A percentile compares a stretch with the other conserved stretches of the same genome.
Conservation (phyloP, 2,888 invertebrate genomes). For the Acrobasis suavella region DNA sequence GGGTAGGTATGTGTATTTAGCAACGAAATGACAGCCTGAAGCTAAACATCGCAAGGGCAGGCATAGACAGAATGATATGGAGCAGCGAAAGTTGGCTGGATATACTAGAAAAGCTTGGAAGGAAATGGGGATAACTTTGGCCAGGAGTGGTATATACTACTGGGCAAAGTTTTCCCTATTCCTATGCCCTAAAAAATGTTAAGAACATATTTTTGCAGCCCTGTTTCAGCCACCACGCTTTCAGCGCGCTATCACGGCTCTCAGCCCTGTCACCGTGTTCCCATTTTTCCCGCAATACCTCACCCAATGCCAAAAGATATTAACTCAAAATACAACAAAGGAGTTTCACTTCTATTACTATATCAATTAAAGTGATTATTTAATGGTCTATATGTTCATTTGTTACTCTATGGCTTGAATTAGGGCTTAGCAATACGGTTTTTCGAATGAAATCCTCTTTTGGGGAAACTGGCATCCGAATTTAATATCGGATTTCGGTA, state of each 20-base stretch:
- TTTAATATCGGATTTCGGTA: conserved; percentile 65
- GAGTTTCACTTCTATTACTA: conserved; percentile 33
- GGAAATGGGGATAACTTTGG: too few relatives aligned
- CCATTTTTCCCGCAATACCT: conserved; percentile 69
- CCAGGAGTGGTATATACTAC: too few relatives aligned
- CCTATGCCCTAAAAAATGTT: too few relatives aligned
- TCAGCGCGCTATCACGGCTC: conserved; percentile 78
- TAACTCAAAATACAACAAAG: conserved; percentile 30
- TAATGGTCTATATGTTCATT: conserved; percentile 26
- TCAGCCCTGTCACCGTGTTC: conserved; percentile 77
- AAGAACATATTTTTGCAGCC: conserved; percentile 42
- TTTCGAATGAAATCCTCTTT: conserved; percentile 73
- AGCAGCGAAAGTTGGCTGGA: too few relatives aligned
- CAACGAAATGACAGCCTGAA: too few relatives aligned
- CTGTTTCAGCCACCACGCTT: conserved; percentile 64
- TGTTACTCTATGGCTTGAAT: conserved; percentile 38
- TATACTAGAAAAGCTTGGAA: too few relatives aligned
- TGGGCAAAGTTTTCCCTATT: too few relatives aligned
- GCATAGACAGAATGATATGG: too few relatives aligned
- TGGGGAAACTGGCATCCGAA: conserved; percentile 65
- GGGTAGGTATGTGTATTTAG: too few relatives aligned
- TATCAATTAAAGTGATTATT: conserved; percentile 25
- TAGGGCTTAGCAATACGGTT: conserved; percentile 72
- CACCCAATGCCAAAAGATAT: conserved; percentile 35
- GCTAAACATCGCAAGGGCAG: too few relatives aligned